Percentiles rank a stretch among this genome's conserved stretches.
These are phyloP conservation scores for Mormoops blainvillei DNA, from an alignment of 2,113 vertebrate genomes.

Conservation along the genomic window DNA sequence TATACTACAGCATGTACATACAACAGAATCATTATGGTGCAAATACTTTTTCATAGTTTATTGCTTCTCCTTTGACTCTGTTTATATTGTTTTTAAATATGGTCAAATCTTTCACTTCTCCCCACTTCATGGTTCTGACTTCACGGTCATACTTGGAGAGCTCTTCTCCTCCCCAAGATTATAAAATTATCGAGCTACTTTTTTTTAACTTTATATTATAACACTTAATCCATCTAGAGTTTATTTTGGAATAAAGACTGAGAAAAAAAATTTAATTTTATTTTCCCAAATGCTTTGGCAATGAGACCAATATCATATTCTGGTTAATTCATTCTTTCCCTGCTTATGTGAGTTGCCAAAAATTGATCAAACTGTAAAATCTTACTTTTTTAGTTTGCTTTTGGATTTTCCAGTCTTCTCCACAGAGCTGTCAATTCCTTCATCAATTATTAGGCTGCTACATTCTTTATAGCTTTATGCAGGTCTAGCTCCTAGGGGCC, in stretches of 20 bases:
- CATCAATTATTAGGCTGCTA: not conserved
- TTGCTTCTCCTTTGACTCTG: not conserved
- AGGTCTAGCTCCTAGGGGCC: not conserved
- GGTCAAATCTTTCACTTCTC: not conserved
- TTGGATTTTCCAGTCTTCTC: not conserved
- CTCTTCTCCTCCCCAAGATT: not conserved
- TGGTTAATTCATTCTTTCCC: not conserved
- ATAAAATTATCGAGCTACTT: not conserved
- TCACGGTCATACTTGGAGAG: not conserved
- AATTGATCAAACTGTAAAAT: not conserved
- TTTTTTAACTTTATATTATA: not conserved
- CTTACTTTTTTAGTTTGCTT: not conserved
- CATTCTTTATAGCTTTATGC: not conserved
- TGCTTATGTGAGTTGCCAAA: not conserved
- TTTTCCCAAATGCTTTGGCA: not conserved
- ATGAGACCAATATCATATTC: not conserved
- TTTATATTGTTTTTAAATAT: not conserved
- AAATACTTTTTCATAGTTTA: not conserved
- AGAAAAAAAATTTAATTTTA: not conserved
- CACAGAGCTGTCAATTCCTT: not conserved
- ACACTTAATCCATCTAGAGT: conserved; percentile 20
- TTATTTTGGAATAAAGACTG: conserved; percentile 16
- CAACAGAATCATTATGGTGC: not conserved
- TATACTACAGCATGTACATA: not conserved
- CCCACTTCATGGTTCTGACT: not conserved